Base-by-base conservation (phyloP, 2,797 vertebrate genomes). In the Poecilia gillii region DNA sequence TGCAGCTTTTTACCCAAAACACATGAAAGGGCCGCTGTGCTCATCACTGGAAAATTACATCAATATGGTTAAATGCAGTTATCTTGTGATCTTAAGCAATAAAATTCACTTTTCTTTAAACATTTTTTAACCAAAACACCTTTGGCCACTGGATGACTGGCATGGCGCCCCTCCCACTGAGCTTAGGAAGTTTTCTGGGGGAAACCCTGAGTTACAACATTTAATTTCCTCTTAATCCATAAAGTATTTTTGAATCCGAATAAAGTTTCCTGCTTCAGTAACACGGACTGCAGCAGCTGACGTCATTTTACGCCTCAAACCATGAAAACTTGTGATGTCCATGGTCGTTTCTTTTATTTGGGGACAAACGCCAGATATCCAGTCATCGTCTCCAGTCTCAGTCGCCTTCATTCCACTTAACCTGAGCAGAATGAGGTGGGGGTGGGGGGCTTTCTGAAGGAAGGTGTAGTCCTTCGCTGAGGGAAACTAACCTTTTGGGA, bases 401-500 rank as follows among this genome's bases (percentile, higher is more conserved):
- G 33, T 55, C 57, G 72, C 82, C 91, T 81, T 74, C 91, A 91
- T 94, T 95, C 94, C 94, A 94, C 95, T 96, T 96, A 96, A 96
- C 95, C 95, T 90, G 55, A n/a, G 87, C 92, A 94, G 95, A 95
- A 94, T 95, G 93, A 81, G 79, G 53, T 55, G 53, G 53, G 85
- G 85, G 84, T 89, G 88, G 87, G 87, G 88, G 83, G 1, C 11
- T 90, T 81, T 91, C 86, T 88, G 86, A 86, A 87, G 81, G 88
- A 92, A 94, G 93, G 88, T 91, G 90, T 84, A 89, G 91, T 88
- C 87, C 81, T 89, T 88, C 90, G 90, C 93, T 90, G 78, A 59
- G 93, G 92, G 91, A 93, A 91, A 91, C 90, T 96, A 96, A 96
- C 96, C 95, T 96, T 53, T 96, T 96, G 93, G 85, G 91, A 94